phyloP scores from a whole-genome alignment of 2,113 vertebrate genomes.

The Nothoprocta perdicaria region DNA sequence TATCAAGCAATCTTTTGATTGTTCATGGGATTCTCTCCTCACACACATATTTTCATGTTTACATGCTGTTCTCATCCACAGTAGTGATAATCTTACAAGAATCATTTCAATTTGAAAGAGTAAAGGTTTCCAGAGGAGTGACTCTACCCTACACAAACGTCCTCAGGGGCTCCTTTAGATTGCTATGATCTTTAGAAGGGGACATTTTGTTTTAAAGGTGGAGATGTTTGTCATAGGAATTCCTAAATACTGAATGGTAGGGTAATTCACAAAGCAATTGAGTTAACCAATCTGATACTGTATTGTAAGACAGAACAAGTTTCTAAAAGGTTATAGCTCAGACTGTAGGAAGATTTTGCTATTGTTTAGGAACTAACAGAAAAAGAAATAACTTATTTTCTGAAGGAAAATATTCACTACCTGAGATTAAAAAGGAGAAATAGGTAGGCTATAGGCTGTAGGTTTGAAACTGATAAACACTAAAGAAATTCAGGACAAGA shows the following conservation, averaged over 20 bases:
- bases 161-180: background rate
- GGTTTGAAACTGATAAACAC: conserved; percentile 19
- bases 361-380: background rate
- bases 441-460: conserved; percentile 26
- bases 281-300: background rate
- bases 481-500: conserved; percentile 35
- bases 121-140: background rate
- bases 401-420: background rate
- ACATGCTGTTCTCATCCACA: background rate
- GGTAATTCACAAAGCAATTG: background rate
- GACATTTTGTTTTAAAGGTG: background rate
- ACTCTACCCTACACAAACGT: background rate
- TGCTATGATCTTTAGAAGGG: background rate
- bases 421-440: conserved; percentile 3
- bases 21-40: background rate
- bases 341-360: background rate
- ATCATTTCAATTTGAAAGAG: background rate
- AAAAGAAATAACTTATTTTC: background rate
- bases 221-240: background rate
- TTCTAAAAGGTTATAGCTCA: background rate
- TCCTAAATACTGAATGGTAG: background rate
- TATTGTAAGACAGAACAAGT: background rate
- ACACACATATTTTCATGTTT: background rate
- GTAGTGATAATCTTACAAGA: background rate
- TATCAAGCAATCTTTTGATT: background rate